Conservation (phyloP, 2,888 invertebrate genomes). For the Criorhina ranunculi region DNA sequence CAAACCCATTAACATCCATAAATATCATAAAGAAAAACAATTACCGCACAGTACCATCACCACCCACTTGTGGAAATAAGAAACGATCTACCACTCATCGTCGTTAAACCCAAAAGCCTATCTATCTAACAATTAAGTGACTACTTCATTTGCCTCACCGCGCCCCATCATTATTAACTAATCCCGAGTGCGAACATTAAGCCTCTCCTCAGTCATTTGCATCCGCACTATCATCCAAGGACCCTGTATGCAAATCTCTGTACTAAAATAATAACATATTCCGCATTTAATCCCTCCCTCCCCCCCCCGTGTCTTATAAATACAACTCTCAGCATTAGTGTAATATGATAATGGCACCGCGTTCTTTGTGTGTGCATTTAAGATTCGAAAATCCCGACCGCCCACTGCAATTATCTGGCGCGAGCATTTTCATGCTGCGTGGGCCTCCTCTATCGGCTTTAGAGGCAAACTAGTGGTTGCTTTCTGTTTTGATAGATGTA, state of each 20-base stretch:
- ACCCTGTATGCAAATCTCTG: conserved; percentile 45
- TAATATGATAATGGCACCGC: conserved; percentile 48
- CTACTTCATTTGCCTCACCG: neutral
- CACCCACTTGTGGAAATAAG: conserved; percentile 10
- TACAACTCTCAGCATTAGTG: conserved; percentile 47
- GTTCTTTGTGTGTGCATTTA: conserved; percentile 19
- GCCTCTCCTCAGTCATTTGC: conserved; percentile 35
- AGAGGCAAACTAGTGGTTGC: conserved; percentile 35
- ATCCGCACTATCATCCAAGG: conserved; percentile 55
- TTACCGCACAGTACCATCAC: conserved; percentile 12
- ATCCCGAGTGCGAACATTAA: conserved; percentile 19
- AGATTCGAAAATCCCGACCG: conserved; percentile 56
- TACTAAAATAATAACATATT: conserved; percentile 23
- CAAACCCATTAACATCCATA: conserved; percentile 8
- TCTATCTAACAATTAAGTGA: neutral
- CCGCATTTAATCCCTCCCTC: conserved; percentile 17
- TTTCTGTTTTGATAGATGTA: conserved; percentile 32
- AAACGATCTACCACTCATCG: conserved; percentile 14
- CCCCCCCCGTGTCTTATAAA: conserved; percentile 25
- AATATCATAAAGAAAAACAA: conserved; percentile 25
- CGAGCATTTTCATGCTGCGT: conserved; percentile 15
- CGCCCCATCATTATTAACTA: neutral
- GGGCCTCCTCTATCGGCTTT: conserved; percentile 42
- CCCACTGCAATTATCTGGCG: conserved; percentile 59
- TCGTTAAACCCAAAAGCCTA: conserved; percentile 7